Evolutionary conservation across 2,797 vertebrate species (phyloP).

Genomic region (Cygnus olor): DNA sequence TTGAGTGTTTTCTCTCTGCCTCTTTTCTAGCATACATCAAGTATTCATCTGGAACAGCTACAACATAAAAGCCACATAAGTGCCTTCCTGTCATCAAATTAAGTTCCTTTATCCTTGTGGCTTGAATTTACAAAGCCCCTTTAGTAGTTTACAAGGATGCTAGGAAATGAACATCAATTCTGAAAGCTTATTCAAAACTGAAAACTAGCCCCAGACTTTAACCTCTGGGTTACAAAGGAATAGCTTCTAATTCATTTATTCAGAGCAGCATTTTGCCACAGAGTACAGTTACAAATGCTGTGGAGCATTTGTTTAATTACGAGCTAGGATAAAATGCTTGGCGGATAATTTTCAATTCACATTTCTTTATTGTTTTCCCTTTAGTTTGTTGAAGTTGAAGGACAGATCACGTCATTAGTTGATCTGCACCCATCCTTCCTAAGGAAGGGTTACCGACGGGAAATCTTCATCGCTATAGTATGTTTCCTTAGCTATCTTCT

Average conservation of each 20-base stretch:
- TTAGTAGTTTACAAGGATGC: not conserved
- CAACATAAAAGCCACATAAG: not conserved
- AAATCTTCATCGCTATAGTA: conserved; percentile 97
- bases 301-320: not conserved
- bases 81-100: not conserved
- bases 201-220: not conserved
- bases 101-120: not conserved
- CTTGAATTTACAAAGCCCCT: not conserved
- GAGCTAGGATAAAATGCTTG: not conserved
- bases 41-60: not conserved
- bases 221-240: not conserved
- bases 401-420: conserved; percentile 99
- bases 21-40: not conserved
- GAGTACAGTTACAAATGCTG: not conserved
- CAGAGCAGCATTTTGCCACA: not conserved
- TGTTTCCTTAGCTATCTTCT: conserved; percentile 97
- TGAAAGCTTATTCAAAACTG: not conserved
- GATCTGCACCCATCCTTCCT: conserved; percentile 98
- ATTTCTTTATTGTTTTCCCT: not conserved
- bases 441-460: conserved; percentile 97
- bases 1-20: not conserved
- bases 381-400: conserved; percentile 99
- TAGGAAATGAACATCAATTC: not conserved
- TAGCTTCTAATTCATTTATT: not conserved
- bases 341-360: not conserved